phyloP scores from a whole-genome alignment of 1,140 invertebrate genomes.

The Sarcophaga bullata region DNA sequence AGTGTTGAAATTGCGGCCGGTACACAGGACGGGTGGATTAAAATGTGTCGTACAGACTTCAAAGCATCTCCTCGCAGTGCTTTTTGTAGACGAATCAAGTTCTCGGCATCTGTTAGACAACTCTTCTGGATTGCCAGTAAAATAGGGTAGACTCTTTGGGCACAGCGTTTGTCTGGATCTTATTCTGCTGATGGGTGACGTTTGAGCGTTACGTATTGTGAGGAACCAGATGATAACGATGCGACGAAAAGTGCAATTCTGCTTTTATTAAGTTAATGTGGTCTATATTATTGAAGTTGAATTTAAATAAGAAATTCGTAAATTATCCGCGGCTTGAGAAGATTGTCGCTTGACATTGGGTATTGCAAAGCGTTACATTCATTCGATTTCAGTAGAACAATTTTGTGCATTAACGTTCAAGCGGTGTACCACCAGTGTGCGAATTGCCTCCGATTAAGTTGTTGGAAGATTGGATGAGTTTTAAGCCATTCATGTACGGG shows the following conservation, averaged over 20 bases:
- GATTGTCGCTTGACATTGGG: constrained; percentile 2
- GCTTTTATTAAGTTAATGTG: neutral
- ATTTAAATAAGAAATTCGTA: neutral
- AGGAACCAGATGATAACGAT: neutral
- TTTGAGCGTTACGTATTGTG: neutral
- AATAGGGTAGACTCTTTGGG: constrained; percentile 41
- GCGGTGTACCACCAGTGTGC: neutral
- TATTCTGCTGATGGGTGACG: constrained; percentile 10
- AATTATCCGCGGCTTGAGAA: neutral
- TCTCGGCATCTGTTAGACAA: too few relatives aligned
- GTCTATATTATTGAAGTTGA: neutral
- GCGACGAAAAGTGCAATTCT: neutral
- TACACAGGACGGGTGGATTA: too few relatives aligned
- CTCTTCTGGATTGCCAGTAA: constrained; percentile 41
- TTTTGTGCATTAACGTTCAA: neutral
- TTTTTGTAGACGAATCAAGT: too few relatives aligned
- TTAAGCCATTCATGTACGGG: neutral
- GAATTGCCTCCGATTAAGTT: neutral
- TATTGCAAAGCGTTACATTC: constrained; percentile 12
- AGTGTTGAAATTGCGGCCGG: constrained; percentile 17
- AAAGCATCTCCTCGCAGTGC: too few relatives aligned
- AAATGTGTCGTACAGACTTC: constrained; percentile 26
- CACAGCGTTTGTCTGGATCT: neutral
- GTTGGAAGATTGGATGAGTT: neutral
- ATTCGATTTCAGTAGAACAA: neutral